These are phyloP conservation scores for Colletes collaris DNA, from an alignment of 2,888 invertebrate species.

Conservation along the genomic window DNA sequence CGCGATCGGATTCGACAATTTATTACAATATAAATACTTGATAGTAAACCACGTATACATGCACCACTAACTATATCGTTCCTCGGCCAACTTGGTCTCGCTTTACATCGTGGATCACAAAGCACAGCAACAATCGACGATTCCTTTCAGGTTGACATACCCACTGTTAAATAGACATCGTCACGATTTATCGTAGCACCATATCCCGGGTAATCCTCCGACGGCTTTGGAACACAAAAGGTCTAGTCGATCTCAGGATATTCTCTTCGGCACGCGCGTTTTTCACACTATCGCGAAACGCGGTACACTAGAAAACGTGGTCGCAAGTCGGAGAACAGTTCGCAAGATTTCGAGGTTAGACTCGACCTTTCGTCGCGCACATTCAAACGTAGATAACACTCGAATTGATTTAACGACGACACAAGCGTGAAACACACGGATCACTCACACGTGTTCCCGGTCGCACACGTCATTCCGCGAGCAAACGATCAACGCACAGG, in stretches of 20 bases:
- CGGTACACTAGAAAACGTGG: not conserved
- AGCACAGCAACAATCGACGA: slow-evolving; percentile 21
- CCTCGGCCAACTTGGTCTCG: not conserved
- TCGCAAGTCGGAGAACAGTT: not conserved
- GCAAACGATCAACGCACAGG: not conserved
- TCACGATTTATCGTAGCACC: not conserved
- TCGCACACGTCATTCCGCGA: slow-evolving; percentile 33
- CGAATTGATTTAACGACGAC: slow-evolving; percentile 33
- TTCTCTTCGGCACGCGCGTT: no score
- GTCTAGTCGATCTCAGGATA: not conserved
- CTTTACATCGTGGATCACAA: slow-evolving; percentile 20
- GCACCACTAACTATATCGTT: slow-evolving; percentile 34
- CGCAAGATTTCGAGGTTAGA: slow-evolving; percentile 60
- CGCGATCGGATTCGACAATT: not conserved
- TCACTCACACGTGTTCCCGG: slow-evolving; percentile 50
- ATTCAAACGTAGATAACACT: slow-evolving; percentile 41
- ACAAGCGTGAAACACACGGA: slow-evolving; percentile 23
- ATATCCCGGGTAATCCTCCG: not conserved
- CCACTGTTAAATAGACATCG: slow-evolving; percentile 15
- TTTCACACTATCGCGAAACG: not conserved
- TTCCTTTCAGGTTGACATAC: not conserved
- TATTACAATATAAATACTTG: not conserved
- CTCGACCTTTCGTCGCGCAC: slow-evolving; percentile 21
- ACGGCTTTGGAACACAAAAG: not conserved
- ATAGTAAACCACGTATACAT: slow-evolving; percentile 23